Percentiles rank a stretch among this genome's conserved stretches.
phyloP scores from a whole-genome alignment of 2,888 invertebrate genomes.

The Lepas anatifera region DNA sequence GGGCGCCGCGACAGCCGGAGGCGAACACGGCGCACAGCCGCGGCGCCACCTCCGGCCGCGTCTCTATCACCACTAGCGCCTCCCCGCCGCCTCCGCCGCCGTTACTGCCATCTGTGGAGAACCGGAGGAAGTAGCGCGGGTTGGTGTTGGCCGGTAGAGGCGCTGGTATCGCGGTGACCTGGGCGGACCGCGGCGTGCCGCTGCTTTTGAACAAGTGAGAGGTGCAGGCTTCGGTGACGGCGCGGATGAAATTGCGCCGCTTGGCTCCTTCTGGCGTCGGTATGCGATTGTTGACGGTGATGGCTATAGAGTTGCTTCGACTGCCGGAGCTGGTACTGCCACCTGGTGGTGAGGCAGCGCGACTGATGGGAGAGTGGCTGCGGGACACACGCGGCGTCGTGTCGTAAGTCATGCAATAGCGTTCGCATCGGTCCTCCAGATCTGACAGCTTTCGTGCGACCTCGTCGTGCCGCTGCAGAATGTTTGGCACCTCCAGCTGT shows the following conservation, averaged over 20 bases:
- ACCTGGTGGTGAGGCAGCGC: neutral
- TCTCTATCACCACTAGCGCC: constrained; percentile 66
- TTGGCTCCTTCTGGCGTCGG: neutral
- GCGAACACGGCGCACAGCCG: constrained; percentile 70
- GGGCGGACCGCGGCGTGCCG: neutral
- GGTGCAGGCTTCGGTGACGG: neutral
- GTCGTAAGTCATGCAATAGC: neutral
- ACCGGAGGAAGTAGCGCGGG: neutral
- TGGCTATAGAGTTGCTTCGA: neutral
- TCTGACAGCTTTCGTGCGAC: neutral
- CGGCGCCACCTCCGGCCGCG: constrained; percentile 62
- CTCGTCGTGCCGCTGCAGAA: neutral
- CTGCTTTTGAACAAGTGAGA: neutral
- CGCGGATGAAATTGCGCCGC: neutral
- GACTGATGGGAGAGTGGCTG: neutral
- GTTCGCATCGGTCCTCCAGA: neutral
- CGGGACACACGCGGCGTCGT: neutral
- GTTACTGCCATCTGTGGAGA: neutral
- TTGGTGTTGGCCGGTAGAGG: neutral
- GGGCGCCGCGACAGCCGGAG: constrained; percentile 54
- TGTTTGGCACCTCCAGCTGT: neutral
- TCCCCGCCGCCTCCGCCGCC: constrained; percentile 45
- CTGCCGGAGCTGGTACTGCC: too few species aligned
- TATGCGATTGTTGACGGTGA: neutral
- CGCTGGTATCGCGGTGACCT: neutral